Evolutionary conservation across 1,140 invertebrate genomes (phyloP), one percentile per base, ranked within the genome.

Genomic region (Hycleus cichorii): DNA sequence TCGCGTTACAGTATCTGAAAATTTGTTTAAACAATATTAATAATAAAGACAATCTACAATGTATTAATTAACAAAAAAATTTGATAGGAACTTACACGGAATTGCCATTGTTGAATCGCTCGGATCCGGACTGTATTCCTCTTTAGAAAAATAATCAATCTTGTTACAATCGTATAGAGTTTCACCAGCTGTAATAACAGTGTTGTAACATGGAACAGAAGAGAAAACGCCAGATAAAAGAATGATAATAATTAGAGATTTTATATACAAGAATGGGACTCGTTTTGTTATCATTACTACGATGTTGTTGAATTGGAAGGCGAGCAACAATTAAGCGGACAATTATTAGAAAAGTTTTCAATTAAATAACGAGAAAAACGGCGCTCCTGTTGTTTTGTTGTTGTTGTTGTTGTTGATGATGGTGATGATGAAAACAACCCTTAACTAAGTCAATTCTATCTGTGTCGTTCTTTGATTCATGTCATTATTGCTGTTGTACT

Each of bases 81-180:
- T 25, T 49, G 26, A 40, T 40, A n/a, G 4, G 6, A 32, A 84
- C 89, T 89, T 82, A 92, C 90, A 91, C 74, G 89, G 89, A 78
- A 93, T 91, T 47, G 89, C 89, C 74, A 89, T 86, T 11, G 90
- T 91, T 9, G 89, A 92, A 73, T 93, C 90, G 66, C 86, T 87
- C 0, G 87, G 84, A 76, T 93, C 90, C 2, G 90, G 88, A 66
- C 84, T 85, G 71, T 92, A 91, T 60, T 89, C 86, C 65, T 90
- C 89, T 62, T 85, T 80, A 4, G 89, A 83, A 69, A 93, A 92
- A 72, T 91, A 93, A 64, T 92, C 89, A 59, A 93, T 91, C 74
- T 85, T 85, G 58, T 83, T 79, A 75, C 90, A 92, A 59, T 84
- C 76, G 72, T 78, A 83, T n/a, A 64, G 45, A 43, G 58, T 69